Base-by-base conservation (phyloP, 2,888 invertebrate species). In the Ceramica pisi region DNA sequence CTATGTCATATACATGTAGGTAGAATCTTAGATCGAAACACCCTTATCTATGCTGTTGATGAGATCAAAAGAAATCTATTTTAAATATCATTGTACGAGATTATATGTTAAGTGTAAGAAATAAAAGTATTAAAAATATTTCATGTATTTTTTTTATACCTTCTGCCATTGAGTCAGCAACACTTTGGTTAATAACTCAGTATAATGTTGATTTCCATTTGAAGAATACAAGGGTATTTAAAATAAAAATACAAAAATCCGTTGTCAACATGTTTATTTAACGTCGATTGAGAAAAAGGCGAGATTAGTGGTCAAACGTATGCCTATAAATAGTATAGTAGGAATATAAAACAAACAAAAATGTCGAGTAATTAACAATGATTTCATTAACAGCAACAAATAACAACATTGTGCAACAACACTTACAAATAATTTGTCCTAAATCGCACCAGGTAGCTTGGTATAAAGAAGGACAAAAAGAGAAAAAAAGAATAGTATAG, bases 21-120 rank as follows among this genome's bases (percentile, higher is more conserved):
- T 81, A 88, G 82, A 84, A 71, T 82, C 86, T 78, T 82, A 80
- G 82, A 82, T 84, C 83, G 84, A 87, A 85, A 85, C 85, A 85
- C 80, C 78, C 87, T 89, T 90, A 85, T 89, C 91, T 90, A 87
- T 89, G 90, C 92, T 95, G 94, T 94, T 95, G 87, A 91, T 87
- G 75, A 90, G 89, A 91, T 92, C 90, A 88, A 92, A 94, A 92
- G 91, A 93, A 93, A 92, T 95, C 93, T 95, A 95, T 95, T 95
- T 95, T 95, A 94, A 95, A 95, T 95, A 95, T 94, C 92, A 94
- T 88, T 95, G 94, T 95, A 95, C 87, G 92, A 93, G 90, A 92
- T 88, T 94, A 92, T 92, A 94, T 94, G 94, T 95, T 95, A 94
- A 91, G 85, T 93, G 94, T 95, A 94, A 92, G 86, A 91, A 92